A percentile compares a stretch with the other conserved stretches of the same genome.
phyloP scores from a whole-genome alignment of 2,113 vertebrate species.

The Syrmaticus mikado region DNA sequence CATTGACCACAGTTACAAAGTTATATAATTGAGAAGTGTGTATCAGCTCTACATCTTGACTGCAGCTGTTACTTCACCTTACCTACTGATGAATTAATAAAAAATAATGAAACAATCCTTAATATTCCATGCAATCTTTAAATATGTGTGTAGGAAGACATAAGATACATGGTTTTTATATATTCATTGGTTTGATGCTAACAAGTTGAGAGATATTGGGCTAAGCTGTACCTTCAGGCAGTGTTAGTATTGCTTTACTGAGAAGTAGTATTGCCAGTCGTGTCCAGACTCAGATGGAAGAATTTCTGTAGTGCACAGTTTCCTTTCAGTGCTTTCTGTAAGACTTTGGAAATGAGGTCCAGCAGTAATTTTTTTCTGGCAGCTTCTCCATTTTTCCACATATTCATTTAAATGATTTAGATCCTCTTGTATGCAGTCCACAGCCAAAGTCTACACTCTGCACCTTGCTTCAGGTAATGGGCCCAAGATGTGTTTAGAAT shows the following conservation, averaged over 20 bases:
- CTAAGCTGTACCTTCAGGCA: neutral
- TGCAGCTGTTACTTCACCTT: slow-evolving; percentile 7
- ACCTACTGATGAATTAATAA: neutral
- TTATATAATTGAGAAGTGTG: neutral
- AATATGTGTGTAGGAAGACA: neutral
- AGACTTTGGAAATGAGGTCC: neutral
- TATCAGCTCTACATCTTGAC: neutral
- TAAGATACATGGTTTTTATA: neutral
- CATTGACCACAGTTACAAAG: neutral
- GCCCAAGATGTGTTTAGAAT: slow-evolving; percentile 10
- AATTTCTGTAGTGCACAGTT: neutral
- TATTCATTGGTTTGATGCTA: neutral
- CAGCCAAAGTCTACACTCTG: neutral
- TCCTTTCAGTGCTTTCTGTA: neutral
- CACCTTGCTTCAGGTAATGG: slow-evolving; percentile 7
- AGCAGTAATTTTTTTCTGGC: slow-evolving; percentile 10
- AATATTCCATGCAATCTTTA: neutral
- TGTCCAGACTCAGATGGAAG: neutral
- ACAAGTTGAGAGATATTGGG: neutral
- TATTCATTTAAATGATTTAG: slow-evolving; percentile 50
- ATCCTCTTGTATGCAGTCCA: neutral
- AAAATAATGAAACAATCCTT: slow-evolving; percentile 9
- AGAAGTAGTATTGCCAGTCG: neutral
- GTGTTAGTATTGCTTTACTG: neutral
- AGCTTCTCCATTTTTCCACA: slow-evolving; percentile 5